These are phyloP conservation scores for Drosophila pegasa DNA, from an alignment of 2,888 invertebrate species.

Conservation along the genomic window DNA sequence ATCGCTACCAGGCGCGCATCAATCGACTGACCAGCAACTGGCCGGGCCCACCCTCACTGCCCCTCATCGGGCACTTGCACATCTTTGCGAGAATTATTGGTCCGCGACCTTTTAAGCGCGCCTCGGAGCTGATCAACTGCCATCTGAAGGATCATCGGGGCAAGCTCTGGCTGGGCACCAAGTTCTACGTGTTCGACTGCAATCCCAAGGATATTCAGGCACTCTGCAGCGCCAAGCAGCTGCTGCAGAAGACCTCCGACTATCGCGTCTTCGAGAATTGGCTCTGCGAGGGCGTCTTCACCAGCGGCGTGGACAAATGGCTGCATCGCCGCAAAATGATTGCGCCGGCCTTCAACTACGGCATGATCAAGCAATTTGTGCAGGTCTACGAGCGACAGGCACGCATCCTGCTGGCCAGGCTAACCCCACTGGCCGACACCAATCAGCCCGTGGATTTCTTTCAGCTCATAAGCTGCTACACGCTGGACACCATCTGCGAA, in stretches of 20 bases:
- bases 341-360: slow-evolving; percentile 58
- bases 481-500: slow-evolving; percentile 67
- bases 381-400: slow-evolving; percentile 56
- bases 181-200: slow-evolving; percentile 63
- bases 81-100: slow-evolving; percentile 51
- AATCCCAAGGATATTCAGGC: slow-evolving; percentile 69
- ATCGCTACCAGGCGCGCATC: slow-evolving; percentile 45
- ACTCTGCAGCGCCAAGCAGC: slow-evolving; percentile 59
- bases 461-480: slow-evolving; percentile 56
- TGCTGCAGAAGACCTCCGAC: slow-evolving; percentile 62
- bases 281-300: slow-evolving; percentile 59
- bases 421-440: slow-evolving; percentile 26
- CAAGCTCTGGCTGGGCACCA: slow-evolving; percentile 64
- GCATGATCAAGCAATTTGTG: slow-evolving; percentile 60
- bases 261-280: slow-evolving; percentile 60
- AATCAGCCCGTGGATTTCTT: slow-evolving; percentile 52
- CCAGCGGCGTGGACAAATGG: slow-evolving; percentile 60
- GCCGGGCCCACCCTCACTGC: slow-evolving; percentile 56
- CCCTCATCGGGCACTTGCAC: slow-evolving; percentile 65
- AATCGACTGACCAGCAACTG: slow-evolving; percentile 61
- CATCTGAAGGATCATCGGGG: slow-evolving; percentile 61
- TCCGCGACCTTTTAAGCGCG: slow-evolving; percentile 41
- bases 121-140: slow-evolving; percentile 32
- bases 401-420: slow-evolving; percentile 34
- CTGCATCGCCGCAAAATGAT: slow-evolving; percentile 62